A percentile compares a stretch with the other conserved stretches of the same genome.
Conservation (phyloP, 2,113 vertebrate species). For the Hippotragus niger region DNA sequence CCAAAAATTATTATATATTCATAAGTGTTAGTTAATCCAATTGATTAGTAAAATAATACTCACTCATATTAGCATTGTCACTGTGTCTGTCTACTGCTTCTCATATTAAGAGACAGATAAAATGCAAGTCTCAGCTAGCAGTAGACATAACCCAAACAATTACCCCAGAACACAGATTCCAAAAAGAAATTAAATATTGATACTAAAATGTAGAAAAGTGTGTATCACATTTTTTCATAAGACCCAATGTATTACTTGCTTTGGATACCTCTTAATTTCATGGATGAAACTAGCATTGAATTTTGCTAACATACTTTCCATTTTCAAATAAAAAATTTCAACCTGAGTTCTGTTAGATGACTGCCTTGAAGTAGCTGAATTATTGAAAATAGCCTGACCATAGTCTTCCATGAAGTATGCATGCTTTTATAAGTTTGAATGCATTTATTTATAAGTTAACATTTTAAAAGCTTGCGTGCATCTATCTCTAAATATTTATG, state of each 20-base stretch:
- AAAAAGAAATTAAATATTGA: constrained; percentile 19
- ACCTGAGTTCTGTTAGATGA: constrained; percentile 20
- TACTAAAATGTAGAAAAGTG: neutral
- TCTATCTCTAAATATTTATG: constrained; percentile 67
- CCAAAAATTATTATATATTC: neutral
- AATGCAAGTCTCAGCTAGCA: neutral
- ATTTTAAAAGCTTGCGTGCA: constrained; percentile 59
- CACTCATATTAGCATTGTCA: neutral
- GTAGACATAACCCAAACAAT: neutral
- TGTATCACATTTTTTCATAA: constrained; percentile 4
- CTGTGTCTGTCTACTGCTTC: neutral
- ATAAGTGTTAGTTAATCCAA: neutral
- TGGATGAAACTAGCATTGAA: neutral
- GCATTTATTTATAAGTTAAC: constrained; percentile 67
- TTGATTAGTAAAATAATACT: neutral
- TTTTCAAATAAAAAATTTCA: constrained; percentile 47
- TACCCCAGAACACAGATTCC: neutral
- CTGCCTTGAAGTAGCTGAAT: constrained; percentile 65
- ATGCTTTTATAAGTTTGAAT: constrained; percentile 53
- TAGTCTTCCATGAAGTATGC: constrained; percentile 48
- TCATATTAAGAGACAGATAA: neutral
- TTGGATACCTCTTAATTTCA: constrained; percentile 20
- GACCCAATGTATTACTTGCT: neutral
- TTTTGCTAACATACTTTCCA: constrained; percentile 28
- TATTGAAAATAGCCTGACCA: constrained; percentile 57